Conservation (phyloP, 1,140 invertebrate species). For the Spodoptera frugiperda region DNA sequence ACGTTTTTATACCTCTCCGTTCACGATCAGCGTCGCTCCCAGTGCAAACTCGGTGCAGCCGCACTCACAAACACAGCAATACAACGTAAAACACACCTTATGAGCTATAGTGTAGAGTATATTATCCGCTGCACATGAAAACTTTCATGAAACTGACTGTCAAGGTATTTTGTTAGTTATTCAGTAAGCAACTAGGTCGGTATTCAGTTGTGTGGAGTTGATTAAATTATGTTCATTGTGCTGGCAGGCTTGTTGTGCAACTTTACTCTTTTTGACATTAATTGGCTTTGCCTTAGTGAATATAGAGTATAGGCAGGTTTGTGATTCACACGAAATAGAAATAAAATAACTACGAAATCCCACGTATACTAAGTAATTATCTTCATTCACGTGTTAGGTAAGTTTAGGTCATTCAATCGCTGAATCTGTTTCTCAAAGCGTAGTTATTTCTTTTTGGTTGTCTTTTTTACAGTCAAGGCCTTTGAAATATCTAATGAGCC, state of each 20-base stretch:
- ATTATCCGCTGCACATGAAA: constrained; percentile 8
- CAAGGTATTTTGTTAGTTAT: constrained; percentile 28
- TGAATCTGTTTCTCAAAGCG: no score
- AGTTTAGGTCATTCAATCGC: no score
- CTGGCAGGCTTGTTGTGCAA: constrained; percentile 29
- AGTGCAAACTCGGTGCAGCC: constrained; percentile 61
- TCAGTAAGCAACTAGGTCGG: not conserved
- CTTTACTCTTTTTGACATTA: constrained; percentile 18
- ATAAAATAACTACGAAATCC: no score
- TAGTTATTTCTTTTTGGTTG: no score
- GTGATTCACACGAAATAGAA: no score
- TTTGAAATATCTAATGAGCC: no score
- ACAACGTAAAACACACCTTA: constrained; percentile 17
- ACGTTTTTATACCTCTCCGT: constrained; percentile 38
- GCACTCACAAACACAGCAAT: constrained; percentile 41
- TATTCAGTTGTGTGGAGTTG: constrained; percentile 16
- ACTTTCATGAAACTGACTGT: constrained; percentile 12
- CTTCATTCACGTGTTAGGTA: no score
- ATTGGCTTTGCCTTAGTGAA: constrained; percentile 6
- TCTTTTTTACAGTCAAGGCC: no score
- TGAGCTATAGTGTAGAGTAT: not conserved
- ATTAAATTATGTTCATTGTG: constrained; percentile 16
- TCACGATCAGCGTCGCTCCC: not conserved
- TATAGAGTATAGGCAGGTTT: no score
- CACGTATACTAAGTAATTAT: no score